Conservation (phyloP, 2,113 vertebrate genomes). For the Cyrtonyx montezumae region DNA sequence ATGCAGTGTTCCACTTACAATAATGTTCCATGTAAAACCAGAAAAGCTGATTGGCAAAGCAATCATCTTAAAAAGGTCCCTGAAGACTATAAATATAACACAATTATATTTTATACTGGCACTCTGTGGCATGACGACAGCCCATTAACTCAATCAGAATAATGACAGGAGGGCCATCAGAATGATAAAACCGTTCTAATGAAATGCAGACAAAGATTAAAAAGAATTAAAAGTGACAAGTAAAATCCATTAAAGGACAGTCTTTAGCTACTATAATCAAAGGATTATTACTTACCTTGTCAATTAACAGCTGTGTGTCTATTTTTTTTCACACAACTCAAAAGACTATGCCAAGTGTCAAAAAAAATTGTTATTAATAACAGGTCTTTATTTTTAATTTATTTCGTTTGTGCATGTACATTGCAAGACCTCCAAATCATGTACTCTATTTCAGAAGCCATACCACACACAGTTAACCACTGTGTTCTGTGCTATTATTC, state of each 20-base stretch:
- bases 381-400: constrained; percentile 22
- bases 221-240: constrained; percentile 82
- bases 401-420: neutral
- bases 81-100: constrained; percentile 64
- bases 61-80: constrained; percentile 71
- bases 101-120: constrained; percentile 61
- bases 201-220: constrained; percentile 79
- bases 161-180: constrained; percentile 63
- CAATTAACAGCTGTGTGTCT: constrained; percentile 74
- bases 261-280: constrained; percentile 80
- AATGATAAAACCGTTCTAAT: constrained; percentile 75
- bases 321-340: constrained; percentile 39
- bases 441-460: neutral
- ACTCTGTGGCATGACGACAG: constrained; percentile 49
- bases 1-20: constrained; percentile 33
- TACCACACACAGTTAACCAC: constrained; percentile 10
- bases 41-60: constrained; percentile 73
- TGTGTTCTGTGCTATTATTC: neutral
- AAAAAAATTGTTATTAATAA: constrained; percentile 35
- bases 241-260: constrained; percentile 76
- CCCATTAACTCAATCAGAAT: constrained; percentile 71
- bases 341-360: constrained; percentile 49
- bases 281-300: constrained; percentile 76
- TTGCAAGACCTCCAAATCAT: neutral
- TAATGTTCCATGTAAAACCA: constrained; percentile 62